Evolutionary conservation across 2,888 invertebrate species (phyloP), one percentile per base, ranked within the genome.

Genomic region (Pseudococcus jackbeardsleyi): DNA sequence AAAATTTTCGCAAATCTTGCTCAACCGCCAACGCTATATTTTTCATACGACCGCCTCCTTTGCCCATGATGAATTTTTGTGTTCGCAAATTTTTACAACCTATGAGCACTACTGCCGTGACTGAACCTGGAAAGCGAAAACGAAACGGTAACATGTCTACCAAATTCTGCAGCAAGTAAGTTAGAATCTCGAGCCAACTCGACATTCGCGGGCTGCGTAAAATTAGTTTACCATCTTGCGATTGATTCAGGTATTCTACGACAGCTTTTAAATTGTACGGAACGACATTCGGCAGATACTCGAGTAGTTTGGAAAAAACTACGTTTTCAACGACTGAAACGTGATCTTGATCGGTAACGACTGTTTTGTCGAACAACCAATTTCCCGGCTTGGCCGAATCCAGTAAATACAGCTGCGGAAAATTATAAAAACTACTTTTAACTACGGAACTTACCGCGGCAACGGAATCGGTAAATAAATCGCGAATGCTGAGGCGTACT

Each of bases 231-330:
- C 93, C 93, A 89, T 94, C 93, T 48, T 93, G 92, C 86, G 91
- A 91, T 33, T 93, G 92, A 90, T 94, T 94, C 90, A 94, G 94
- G 91, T 94, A 94, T 91, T 96, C 96, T 19, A 97, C 91, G 85
- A 92, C 91, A 9, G 94, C 93, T 89, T 93, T 92, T 5, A 98
- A 91, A 68, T 92, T 93, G 91, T 99, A 99, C 0, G 99, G 99
- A 77, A 99, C 94, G 92, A 98, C 97, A 90, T 96, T 94, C 0
- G 95, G 94, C 77, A 98, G 92, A 91, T 94, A 94, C 91, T 99
- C 96, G 89, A 99, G 91, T 68, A 98, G 93, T 90, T 95, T 96
- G 1, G 97, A 96, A 90, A 96, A 93, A 0, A 99, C 95, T 88
- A 95, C 94, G 90, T 95, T 94, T 86, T 94, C 92, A 89, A 96